Evolutionary conservation across 1,140 invertebrate genomes (phyloP), one percentile per base, ranked within the genome.

Genomic region (Daktulosphaira vitifoliae): DNA sequence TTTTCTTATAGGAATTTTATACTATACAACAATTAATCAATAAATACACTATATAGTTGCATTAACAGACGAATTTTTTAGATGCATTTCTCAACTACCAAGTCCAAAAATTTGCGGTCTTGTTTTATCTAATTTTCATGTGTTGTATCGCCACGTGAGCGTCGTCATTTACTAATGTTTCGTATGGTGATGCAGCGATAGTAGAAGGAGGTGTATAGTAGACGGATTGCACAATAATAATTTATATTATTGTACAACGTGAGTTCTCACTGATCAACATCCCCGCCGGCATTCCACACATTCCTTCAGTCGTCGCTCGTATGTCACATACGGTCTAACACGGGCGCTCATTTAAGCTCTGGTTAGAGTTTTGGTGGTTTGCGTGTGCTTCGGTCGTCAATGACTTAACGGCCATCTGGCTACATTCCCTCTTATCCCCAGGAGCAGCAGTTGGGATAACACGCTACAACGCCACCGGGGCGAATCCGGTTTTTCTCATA

Each of bases 171-270:
- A 33, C 29, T n/a, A 33, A 33, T 11, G 29, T 33, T 5, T 38
- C 52, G 37, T 15, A 22, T 15, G 13, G 16, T 9, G 11, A 18
- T 29, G 15, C 25, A 16, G 37, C 52, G 22, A 54, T 16, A n/a
- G 49, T 49, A 23, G 25, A 5, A n/a, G 26, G 11, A 3, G 16
- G 8, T 52, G n/a, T 23, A 25, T 25, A 6, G 33, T 23, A 52
- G n/a, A 51, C n/a, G 20, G 51, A 38, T 59, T 59, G 54, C 54
- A 44, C 53, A 56, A 59, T 59, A n/a, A n/a, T n/a, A 59, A 59
- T 59, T 20, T 29, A 26, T 42, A 42, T 59, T 59, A 20, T 37
- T 59, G 22, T 53, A 53, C 18, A 25, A 25, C 52, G 54, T 59
- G 54, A 16, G 52, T 37, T 59, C 39, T 59, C 54, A 59, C 39